These are phyloP conservation scores for Heliothis subflexa DNA, from an alignment of 1,140 invertebrate species.

Conservation along the genomic window DNA sequence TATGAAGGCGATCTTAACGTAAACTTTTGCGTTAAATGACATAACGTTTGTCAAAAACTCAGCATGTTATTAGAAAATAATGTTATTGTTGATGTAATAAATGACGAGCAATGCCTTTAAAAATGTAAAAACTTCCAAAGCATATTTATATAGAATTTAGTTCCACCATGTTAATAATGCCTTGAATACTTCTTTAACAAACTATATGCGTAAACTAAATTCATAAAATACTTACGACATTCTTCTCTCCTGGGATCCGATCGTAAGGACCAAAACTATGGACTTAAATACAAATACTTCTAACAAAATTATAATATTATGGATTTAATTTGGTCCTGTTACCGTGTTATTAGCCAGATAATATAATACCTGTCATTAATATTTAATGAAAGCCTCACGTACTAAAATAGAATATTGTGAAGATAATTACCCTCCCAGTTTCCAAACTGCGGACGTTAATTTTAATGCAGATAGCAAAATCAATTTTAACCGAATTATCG, in stretches of 20 bases:
- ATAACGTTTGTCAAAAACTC: neutral
- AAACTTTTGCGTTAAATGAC: constrained; percentile 3
- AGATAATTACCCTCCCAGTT: neutral
- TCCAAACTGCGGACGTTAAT: constrained; percentile 1
- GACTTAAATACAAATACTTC: too few species aligned
- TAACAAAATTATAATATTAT: too few species aligned
- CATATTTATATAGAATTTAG: too few species aligned
- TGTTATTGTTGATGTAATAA: too few species aligned
- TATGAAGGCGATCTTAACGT: constrained; percentile 2
- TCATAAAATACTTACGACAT: neutral
- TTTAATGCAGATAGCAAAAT: constrained; percentile 7
- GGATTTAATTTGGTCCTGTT: neutral
- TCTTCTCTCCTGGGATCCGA: neutral
- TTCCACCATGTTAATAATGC: too few species aligned
- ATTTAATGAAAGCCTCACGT: neutral
- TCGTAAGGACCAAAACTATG: neutral
- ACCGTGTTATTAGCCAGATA: neutral
- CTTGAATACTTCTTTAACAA: neutral
- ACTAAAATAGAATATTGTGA: neutral
- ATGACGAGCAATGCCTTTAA: too few species aligned
- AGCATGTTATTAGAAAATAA: too few species aligned
- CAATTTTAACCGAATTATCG: constrained; percentile 9
- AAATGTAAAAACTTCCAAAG: too few species aligned
- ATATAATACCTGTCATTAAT: neutral
- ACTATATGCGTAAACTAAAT: neutral